Evolutionary conservation across 2,797 vertebrate genomes (phyloP), one percentile per base, ranked within the genome.

Genomic region (Trachurus trachurus): DNA sequence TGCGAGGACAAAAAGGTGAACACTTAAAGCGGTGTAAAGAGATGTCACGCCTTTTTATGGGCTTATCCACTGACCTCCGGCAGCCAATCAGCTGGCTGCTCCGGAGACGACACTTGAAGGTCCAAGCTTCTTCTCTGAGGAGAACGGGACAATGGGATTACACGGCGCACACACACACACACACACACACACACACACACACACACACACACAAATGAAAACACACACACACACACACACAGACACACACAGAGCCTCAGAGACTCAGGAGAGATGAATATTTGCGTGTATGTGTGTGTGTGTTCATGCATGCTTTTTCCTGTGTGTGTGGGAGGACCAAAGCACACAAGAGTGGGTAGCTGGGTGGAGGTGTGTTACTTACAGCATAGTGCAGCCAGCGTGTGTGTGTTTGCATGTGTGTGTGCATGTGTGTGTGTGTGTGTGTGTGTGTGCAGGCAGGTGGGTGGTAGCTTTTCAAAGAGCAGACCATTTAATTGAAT

Each of bases 401-500:
- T n/a, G n/a, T n/a, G 26, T 26, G 26, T 26, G 26, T 26, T 1
- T 3, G 26, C 26, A 26, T 26, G 26, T 26, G 26, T 26, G 26
- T 62, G 37, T 71, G 50, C 58, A 71, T 69, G 52, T 71, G 79
- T 78, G 61, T 64, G 74, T 65, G 68, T 66, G 66, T 74, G 66
- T 65, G 58, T 56, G 73, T 76, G 58, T 71, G 66, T 57, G 71
- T 65, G 61, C 58, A 53, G 63, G 89, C 74, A 87, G 82, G 86
- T 87, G 89, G 91, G 89, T 80, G 84, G 89, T 78, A 90, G 85
- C 66, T 86, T 90, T 90, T 89, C 85, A 92, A 92, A 90, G 88
- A 92, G 88, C 80, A 83, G 85, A 84, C 80, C 84, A 76, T 91
- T 92, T 93, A 93, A 93, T 92, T 93, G 89, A 93, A 93, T 91